Evolutionary conservation across 1,140 invertebrate genomes (phyloP), one percentile per base, ranked within the genome.

Genomic region (Brachystomella parvula): DNA sequence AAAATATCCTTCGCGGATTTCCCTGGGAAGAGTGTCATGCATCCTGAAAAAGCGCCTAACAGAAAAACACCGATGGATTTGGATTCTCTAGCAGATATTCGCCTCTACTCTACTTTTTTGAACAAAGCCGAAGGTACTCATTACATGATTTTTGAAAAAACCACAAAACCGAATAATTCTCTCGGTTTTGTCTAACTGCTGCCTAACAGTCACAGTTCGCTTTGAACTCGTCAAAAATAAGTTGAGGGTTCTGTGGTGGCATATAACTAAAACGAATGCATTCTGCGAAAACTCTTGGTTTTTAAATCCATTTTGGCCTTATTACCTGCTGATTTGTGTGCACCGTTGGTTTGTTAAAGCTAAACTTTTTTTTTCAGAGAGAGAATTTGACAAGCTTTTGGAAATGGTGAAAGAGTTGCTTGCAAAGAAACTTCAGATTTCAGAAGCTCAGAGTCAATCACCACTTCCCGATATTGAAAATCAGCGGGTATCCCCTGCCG

Each of bases 61-160:
- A 44, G n/a, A 12, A n/a, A 44, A 9, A n/a, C 39, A 12, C 9
- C n/a, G 61, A 33, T 21, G 49, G 29, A n/a, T 53, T 9, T 17
- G 29, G 29, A 69, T 64, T 1, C 31, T 28, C 12, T 49, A 56
- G 44, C 68, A 44, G 12, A 29, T 24, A 47, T 65, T 15, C 39
- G 69, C 47, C 60, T 73, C 30, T 65, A 64, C 35, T 60, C 65
- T 12, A 61, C 53, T 28, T 24, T 73, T 3, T 26, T 70, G 3
- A 73, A 73, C 39, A 73, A 73, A 66, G 15, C 53, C 3, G 61
- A 68, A 49, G 26, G 33, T 17, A 65, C 66, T 71, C 30, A 59
- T 32, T 63, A 1, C n/a, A n/a, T n/a, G n/a, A n/a, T n/a, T n/a
- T n/a, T n/a, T n/a, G n/a, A n/a, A n/a, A n/a, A n/a, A n/a, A n/a